Conservation (phyloP, 2,113 vertebrate species). For the Ovis canadensis region DNA sequence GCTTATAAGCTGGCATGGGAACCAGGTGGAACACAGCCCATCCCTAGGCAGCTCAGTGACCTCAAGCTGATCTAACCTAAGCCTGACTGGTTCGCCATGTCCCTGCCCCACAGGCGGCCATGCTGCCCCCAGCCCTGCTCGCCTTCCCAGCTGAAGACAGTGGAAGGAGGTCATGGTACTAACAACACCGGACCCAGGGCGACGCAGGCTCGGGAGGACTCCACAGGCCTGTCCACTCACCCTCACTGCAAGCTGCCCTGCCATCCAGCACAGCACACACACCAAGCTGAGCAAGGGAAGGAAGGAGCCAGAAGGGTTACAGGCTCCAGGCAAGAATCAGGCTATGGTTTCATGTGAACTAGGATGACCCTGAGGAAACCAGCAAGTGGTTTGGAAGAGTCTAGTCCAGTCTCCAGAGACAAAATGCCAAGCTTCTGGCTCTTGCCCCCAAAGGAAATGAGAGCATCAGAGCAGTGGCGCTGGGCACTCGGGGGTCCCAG, state of each 20-base stretch:
- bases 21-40: background rate
- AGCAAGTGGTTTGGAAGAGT: constrained; percentile 47
- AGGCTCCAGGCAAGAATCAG: constrained; percentile 24
- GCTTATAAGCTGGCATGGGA: background rate
- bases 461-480: background rate
- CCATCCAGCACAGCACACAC: background rate
- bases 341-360: constrained; percentile 58
- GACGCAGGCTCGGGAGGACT: background rate
- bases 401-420: constrained; percentile 40
- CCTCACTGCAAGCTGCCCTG: background rate
- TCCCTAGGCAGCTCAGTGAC: background rate
- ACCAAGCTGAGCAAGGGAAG: background rate
- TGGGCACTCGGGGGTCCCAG: background rate
- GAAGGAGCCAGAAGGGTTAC: background rate
- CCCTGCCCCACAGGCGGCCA: background rate
- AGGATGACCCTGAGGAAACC: constrained; percentile 59
- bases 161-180: background rate
- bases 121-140: background rate
- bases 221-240: background rate
- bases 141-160: background rate
- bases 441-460: background rate
- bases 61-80: background rate
- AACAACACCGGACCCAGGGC: background rate
- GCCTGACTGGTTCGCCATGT: background rate
- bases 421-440: constrained; percentile 29